Evolutionary conservation across 2,113 vertebrate genomes (phyloP).

Genomic region (Chrysochloris asiatica): DNA sequence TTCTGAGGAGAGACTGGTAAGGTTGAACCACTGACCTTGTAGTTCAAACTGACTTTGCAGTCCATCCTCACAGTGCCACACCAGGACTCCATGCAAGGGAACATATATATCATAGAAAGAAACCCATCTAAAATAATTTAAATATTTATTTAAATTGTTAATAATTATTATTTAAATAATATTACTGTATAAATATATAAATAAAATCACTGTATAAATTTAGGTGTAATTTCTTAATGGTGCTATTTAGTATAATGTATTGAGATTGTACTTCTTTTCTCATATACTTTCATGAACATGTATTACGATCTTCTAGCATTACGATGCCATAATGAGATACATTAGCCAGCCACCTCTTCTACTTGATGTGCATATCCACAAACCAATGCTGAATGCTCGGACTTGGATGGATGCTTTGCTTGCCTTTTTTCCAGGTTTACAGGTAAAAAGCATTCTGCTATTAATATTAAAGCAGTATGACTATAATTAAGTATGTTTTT

Average conservation of each 20-base stretch:
- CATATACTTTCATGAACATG: background rate
- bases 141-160: slow-evolving; percentile 8
- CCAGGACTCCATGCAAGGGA: too few species aligned
- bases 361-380: slow-evolving; percentile 98
- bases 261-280: slow-evolving; percentile 1
- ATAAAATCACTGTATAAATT: background rate
- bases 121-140: slow-evolving; percentile 32
- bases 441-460: slow-evolving; percentile 84
- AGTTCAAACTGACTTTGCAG: too few species aligned
- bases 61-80: too few species aligned
- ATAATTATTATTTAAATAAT: background rate
- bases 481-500: slow-evolving; percentile 9
- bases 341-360: slow-evolving; percentile 98
- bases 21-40: too few species aligned
- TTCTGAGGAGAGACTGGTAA: too few species aligned
- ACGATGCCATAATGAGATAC: slow-evolving; percentile 99
- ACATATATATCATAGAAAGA: slow-evolving; percentile 1
- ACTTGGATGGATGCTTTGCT: slow-evolving; percentile 99
- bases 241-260: background rate
- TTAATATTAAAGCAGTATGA: background rate
- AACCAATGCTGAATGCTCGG: slow-evolving; percentile 96
- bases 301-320: slow-evolving; percentile 89
- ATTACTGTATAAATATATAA: background rate
- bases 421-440: slow-evolving; percentile 97
- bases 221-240: background rate